phyloP scores from a whole-genome alignment of 2,797 vertebrate genomes.

The Girardinus metallicus region DNA sequence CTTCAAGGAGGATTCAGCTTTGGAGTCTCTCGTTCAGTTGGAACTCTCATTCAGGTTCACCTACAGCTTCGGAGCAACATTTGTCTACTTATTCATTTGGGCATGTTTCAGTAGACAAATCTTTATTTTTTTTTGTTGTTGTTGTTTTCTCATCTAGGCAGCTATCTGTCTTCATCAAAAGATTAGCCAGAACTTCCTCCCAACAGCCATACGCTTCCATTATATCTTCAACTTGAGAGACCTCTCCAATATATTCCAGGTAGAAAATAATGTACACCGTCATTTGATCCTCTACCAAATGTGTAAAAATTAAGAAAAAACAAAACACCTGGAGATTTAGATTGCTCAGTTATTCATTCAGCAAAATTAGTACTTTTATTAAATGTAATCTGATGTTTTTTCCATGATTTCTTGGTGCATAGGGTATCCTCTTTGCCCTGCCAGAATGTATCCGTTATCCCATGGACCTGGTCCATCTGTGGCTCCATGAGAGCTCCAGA shows the following conservation, averaged over 20 bases:
- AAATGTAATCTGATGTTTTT: not conserved
- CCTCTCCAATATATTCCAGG: constrained; percentile 82
- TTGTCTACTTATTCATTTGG: not conserved
- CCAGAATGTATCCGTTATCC: constrained; percentile 72
- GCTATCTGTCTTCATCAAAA: constrained; percentile 86
- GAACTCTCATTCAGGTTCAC: constrained; percentile 75
- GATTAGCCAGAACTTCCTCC: constrained; percentile 87
- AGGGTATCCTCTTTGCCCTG: constrained; percentile 77
- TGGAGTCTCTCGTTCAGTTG: constrained; percentile 81
- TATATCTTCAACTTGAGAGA: constrained; percentile 86
- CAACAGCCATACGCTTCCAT: constrained; percentile 84
- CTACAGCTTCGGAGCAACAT: not conserved
- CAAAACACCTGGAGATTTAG: not conserved
- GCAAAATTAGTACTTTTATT: not conserved
- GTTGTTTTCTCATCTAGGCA: constrained; percentile 62
- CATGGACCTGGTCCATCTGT: constrained; percentile 76
- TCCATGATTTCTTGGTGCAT: not conserved
- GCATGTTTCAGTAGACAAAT: not conserved
- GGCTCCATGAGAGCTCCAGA: constrained; percentile 77
- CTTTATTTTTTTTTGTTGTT: not conserved
- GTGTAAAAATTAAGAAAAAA: not conserved
- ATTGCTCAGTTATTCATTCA: not conserved
- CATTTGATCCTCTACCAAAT: not conserved
- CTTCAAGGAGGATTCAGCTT: constrained; percentile 83
- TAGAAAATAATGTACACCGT: constrained; percentile 32